Evolutionary conservation across 2,113 vertebrate genomes (phyloP).

Genomic region (Meleagris gallopavo): DNA sequence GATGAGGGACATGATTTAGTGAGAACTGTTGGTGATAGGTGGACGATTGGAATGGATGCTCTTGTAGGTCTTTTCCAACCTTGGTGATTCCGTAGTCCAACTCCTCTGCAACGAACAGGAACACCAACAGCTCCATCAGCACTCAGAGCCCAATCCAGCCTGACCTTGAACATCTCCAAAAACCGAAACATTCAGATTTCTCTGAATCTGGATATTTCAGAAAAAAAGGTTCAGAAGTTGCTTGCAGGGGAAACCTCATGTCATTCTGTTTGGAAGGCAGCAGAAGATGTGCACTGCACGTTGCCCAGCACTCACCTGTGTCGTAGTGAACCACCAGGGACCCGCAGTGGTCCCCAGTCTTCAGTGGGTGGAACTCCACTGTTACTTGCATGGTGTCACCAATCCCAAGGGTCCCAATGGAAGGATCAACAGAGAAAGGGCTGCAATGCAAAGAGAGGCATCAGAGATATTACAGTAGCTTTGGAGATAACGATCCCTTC

Average conservation of each 20-base stretch:
- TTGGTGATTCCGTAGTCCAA: too few relatives aligned
- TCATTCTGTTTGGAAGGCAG: not conserved
- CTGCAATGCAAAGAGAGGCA: slow-evolving; percentile 68
- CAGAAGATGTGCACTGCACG: not conserved
- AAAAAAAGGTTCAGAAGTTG: not conserved
- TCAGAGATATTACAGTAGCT: not conserved
- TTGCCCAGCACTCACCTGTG: slow-evolving; percentile 72
- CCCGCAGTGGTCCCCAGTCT: slow-evolving; percentile 72
- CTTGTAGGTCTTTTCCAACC: too few relatives aligned
- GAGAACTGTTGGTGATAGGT: too few relatives aligned
- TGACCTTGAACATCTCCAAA: not conserved
- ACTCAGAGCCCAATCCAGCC: too few relatives aligned
- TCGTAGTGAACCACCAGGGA: slow-evolving; percentile 83
- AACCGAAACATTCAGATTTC: not conserved
- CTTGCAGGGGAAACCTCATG: not conserved
- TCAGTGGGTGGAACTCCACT: slow-evolving; percentile 83
- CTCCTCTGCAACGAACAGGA: too few relatives aligned
- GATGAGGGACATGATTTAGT: too few relatives aligned
- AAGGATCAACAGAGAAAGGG: slow-evolving; percentile 84
- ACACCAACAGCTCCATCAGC: too few relatives aligned
- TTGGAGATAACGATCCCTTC: rapidly evolving
- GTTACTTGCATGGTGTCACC: slow-evolving; percentile 82
- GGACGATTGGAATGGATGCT: too few relatives aligned
- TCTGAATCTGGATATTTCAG: not conserved
- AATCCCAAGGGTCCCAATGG: slow-evolving; percentile 76